Conservation (phyloP, 1,140 invertebrate species). For the Camponotus vicinus region DNA sequence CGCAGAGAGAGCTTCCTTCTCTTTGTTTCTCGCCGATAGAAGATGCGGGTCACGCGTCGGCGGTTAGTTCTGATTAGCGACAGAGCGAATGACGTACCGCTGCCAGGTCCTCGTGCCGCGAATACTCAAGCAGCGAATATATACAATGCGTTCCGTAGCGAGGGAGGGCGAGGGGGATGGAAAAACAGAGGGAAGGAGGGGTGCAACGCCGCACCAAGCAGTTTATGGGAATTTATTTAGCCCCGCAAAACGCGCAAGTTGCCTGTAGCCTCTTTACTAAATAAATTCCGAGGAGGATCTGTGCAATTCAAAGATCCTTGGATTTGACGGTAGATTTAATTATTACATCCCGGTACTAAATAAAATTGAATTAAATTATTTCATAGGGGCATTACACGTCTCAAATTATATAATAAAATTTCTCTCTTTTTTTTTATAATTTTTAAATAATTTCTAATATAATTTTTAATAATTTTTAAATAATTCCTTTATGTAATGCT, state of each 20-base stretch:
- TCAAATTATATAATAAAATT: not conserved
- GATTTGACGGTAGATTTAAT: constrained; percentile 31
- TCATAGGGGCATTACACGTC: not conserved
- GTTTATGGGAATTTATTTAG: constrained; percentile 63
- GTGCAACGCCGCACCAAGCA: not conserved
- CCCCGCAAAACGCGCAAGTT: not conserved
- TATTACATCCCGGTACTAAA: not conserved
- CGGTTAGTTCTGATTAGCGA: constrained; percentile 86
- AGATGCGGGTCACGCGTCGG: constrained; percentile 83
- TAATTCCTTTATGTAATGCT: no score
- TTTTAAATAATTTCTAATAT: no score
- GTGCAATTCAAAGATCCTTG: not conserved
- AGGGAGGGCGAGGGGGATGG: not conserved
- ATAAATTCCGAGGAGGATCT: constrained; percentile 40
- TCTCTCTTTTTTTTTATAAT: not conserved
- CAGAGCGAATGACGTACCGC: constrained; percentile 86
- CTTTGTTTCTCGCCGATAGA: constrained; percentile 76
- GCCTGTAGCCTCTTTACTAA: constrained; percentile 7
- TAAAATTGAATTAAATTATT: not conserved
- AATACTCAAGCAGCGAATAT: constrained; percentile 78
- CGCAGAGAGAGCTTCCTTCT: constrained; percentile 7
- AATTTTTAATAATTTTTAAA: no score
- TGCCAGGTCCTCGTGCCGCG: constrained; percentile 83
- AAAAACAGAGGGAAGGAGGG: no score
- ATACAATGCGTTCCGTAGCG: constrained; percentile 3